Evolutionary conservation across 2,888 invertebrate species (phyloP), one percentile per base, ranked within the genome.

Genomic region (Pantelozetes paolii): DNA sequence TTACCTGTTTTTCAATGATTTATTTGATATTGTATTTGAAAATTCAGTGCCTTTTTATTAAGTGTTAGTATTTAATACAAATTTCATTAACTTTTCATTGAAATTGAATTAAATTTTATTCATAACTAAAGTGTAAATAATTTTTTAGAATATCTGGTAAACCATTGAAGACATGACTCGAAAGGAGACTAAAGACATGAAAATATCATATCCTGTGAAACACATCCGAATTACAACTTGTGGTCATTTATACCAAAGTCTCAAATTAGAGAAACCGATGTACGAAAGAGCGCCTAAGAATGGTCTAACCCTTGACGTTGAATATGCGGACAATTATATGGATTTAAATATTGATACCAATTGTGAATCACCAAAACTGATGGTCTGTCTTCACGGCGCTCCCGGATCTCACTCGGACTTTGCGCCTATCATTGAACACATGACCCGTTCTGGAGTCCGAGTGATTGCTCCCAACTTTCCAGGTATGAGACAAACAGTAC

Each of bases 351-450:
- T 59, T 42, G 50, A 40, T 0, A 62, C 32, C 15, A 20, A 50
- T 18, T 18, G 54, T 13, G 11, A 36, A 18, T 30, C 57, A 32
- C 28, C 15, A 13, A 28, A 45, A 8, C 57, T 76, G 1, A 71
- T 76, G 20, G 26, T 78, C 30, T 74, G 71, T 11, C 69, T 78
- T 42, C 78, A 78, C 74, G 78, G 78, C 20, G 78, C 78, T 23
- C 78, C 78, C 23, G 78, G 78, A 42, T 76, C 78, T 11, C 77
- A 74, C 40, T 36, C 71, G 32, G 78, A 78, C 71, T 78, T 75
- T 62, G 42, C 13, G 18, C 70, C 42, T 20, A 69, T 77, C 36
- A 67, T 75, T 20, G 42, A 62, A 18, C 32, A 75, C 62, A 71
- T 77, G 13, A 57, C 72, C 13, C 26, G 71, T 1, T 59, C 59